Evolutionary conservation across 2,888 invertebrate genomes (phyloP).

Genomic region (Lypha dubia): DNA sequence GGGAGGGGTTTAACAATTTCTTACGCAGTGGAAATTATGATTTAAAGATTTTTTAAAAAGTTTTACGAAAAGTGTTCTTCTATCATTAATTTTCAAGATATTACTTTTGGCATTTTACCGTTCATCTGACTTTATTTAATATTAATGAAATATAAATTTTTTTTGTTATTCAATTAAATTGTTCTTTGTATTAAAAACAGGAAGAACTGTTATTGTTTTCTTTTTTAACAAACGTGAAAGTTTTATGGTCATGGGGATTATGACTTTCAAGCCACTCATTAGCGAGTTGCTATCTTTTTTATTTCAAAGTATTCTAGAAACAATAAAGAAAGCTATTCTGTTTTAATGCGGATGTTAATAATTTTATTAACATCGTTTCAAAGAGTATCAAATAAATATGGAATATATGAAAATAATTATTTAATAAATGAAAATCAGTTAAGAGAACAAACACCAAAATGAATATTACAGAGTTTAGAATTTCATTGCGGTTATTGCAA

Average conservation of each 20-base stretch:
- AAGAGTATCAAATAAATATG: not conserved
- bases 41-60: too few relatives aligned
- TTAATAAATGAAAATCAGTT: conserved; percentile 20
- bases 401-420: not conserved
- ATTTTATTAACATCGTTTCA: not conserved
- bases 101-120: too few relatives aligned
- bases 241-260: not conserved
- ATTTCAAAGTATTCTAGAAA: not conserved
- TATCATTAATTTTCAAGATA: too few relatives aligned
- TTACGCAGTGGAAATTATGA: too few relatives aligned
- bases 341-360: conserved; percentile 30
- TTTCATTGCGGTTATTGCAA: conserved; percentile 14
- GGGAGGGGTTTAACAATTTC: too few relatives aligned
- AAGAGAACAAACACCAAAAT: conserved; percentile 26
- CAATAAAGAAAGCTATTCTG: not conserved
- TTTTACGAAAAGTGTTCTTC: too few relatives aligned
- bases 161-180: too few relatives aligned
- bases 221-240: not conserved
- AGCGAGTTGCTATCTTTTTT: not conserved
- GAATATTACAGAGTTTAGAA: conserved; percentile 24
- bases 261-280: too few relatives aligned
- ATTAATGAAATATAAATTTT: too few relatives aligned
- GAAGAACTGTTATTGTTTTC: too few relatives aligned
- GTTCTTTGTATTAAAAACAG: too few relatives aligned
- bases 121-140: not conserved